Evolutionary conservation across 2,113 vertebrate species (phyloP), one percentile per base, ranked within the genome.

Genomic region (Scomber scombrus): DNA sequence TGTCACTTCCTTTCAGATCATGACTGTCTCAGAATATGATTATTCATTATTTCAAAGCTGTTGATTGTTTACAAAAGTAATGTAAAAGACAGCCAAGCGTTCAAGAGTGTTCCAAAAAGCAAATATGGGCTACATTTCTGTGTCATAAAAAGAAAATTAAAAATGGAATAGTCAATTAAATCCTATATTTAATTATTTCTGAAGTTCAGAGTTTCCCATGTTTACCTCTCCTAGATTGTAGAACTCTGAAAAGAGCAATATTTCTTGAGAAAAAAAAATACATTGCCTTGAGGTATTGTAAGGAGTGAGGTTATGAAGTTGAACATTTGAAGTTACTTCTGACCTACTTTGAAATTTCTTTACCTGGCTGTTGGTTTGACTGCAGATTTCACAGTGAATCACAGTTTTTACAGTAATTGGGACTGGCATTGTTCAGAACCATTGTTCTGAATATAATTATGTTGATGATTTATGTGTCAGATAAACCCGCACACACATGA

Each of bases 321-420:
- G 64, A 78, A 80, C 71, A 57, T 86, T 65, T 73, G 57, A 78
- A 82, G 82, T 61, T 26, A 19, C 69, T 65, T 50, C 63, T 71
- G 84, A 87, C 89, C 82, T 77, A 91, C 80, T 90, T 91, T 79
- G 52, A 90, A 76, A 76, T 74, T 78, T 76, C 56, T 60, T 54
- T 68, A 85, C 80, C 78, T 87, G 58, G 58, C 45, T 74, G 23
- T 81, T 58, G 3, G 23, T 18, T 29, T 26, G 52, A 14, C 26
- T 82, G 15, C 66, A 34, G 45, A 50, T 75, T 80, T 64, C 55
- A 34, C 5, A 1, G 80, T 78, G 81, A 90, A 71, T 78, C 86
- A 65, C 57, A 12, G 60, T 12, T 3, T 51, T 75, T 78, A 52
- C 31, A 46, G 26, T 70, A 64, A 87, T 51, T 75, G 68, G 51